phyloP scores from a whole-genome alignment of 37 sponge, comb jelly and placozoan genomes.

The Ephydatia muelleri region DNA sequence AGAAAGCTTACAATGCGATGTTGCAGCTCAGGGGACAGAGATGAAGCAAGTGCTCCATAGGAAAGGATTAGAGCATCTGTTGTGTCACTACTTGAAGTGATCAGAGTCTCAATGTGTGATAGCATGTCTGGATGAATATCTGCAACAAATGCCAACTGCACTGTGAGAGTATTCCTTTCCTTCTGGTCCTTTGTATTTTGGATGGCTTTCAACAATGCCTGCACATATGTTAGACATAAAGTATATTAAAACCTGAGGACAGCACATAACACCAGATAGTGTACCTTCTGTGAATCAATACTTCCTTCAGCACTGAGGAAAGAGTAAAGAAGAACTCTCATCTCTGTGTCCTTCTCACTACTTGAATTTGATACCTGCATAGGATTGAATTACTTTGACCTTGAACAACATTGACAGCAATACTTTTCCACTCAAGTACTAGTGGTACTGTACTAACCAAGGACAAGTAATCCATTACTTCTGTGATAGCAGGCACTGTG shows the following conservation, averaged over 20 bases:
- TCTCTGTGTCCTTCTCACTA: slow-evolving; percentile 7
- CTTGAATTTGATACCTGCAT: neutral
- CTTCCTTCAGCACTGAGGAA: slow-evolving; percentile 41
- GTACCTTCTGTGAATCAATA: slow-evolving; percentile 40
- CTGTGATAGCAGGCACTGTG: slow-evolving; percentile 6
- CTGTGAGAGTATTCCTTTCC: slow-evolving; percentile 7
- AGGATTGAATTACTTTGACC: too few relatives aligned
- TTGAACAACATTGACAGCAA: too few relatives aligned
- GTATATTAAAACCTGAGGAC: too few relatives aligned
- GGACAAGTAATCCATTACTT: slow-evolving; percentile 24
- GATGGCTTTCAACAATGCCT: slow-evolving; percentile 13
- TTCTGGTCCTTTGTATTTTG: neutral
- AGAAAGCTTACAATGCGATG: slow-evolving; percentile 6
- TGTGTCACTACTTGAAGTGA: neutral
- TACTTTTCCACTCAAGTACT: too few relatives aligned
- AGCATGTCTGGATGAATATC: slow-evolving; percentile 4
- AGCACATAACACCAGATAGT: neutral
- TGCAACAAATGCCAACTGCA: neutral
- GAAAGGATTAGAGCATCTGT: slow-evolving; percentile 28
- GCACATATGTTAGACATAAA: neutral
- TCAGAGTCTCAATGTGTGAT: neutral
- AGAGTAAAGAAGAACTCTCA: slow-evolving; percentile 43
- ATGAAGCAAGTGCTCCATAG: slow-evolving; percentile 30
- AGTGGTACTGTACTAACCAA: slow-evolving; percentile 8
- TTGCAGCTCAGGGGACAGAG: neutral